These are phyloP conservation scores for Rhodeus uyekii DNA, from an alignment of 2,797 vertebrate genomes.

Conservation along the genomic window DNA sequence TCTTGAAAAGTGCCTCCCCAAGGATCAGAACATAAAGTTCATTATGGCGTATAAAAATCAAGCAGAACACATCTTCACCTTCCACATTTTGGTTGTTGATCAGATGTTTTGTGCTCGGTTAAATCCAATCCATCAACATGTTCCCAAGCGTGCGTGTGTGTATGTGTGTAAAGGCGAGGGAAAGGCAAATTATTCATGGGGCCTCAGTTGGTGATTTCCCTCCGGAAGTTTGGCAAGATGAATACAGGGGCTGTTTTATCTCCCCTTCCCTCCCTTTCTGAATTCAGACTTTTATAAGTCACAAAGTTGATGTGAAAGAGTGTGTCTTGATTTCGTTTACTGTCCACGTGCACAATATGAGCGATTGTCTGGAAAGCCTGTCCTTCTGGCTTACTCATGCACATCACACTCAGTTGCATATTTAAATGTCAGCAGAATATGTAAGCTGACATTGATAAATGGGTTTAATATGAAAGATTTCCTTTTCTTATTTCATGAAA, in stretches of 20 bases:
- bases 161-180: conserved; percentile 50
- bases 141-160: conserved; percentile 51
- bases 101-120: conserved; percentile 68
- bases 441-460: conserved; percentile 73
- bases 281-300: conserved; percentile 67
- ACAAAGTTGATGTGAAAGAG: conserved; percentile 71
- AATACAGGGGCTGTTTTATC: conserved; percentile 73
- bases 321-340: conserved; percentile 60
- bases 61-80: conserved; percentile 47
- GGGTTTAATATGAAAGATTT: conserved; percentile 60
- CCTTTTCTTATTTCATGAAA: conserved; percentile 61
- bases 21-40: conserved; percentile 2
- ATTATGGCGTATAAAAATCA: not conserved
- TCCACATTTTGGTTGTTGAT: conserved; percentile 48
- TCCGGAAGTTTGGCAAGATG: conserved; percentile 72
- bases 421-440: conserved; percentile 69
- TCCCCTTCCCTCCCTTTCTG: conserved; percentile 23
- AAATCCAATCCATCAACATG: conserved; percentile 72
- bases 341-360: conserved; percentile 46
- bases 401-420: conserved; percentile 63
- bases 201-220: conserved; percentile 74
- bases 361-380: conserved; percentile 62
- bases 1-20: conserved; percentile 8
- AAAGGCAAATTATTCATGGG: conserved; percentile 70
- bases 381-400: conserved; percentile 58